These are phyloP conservation scores for Trypoxylus dichotomus DNA, from an alignment of 1,140 invertebrate genomes.

Conservation along the genomic window DNA sequence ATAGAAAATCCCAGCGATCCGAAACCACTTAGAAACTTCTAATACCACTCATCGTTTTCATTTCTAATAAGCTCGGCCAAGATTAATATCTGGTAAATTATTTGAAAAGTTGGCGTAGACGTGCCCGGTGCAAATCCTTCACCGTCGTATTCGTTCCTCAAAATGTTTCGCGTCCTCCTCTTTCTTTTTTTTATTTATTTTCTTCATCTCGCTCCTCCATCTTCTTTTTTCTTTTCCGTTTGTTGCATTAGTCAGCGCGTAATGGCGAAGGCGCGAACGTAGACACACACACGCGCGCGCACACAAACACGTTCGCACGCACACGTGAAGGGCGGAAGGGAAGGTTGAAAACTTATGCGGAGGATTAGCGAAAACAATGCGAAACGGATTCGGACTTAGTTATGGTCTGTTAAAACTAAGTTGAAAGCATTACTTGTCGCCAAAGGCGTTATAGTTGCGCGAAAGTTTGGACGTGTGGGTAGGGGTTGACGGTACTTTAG, in stretches of 20 bases:
- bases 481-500: not conserved
- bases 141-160: not conserved
- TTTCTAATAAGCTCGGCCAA: conserved; percentile 3
- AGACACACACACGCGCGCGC: not conserved
- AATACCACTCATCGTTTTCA: conserved; percentile 13
- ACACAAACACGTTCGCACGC: not conserved
- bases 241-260: not conserved
- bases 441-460: not conserved
- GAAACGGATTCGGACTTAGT: conserved; percentile 2
- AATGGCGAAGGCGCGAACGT: not conserved
- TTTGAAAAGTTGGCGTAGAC: conserved; percentile 9
- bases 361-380: conserved; percentile 6
- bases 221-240: not conserved
- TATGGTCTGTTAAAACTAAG: not conserved
- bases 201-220: not conserved
- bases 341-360: not conserved
- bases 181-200: too few species aligned
- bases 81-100: conserved; percentile 21
- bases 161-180: not conserved
- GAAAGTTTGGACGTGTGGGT: not conserved
- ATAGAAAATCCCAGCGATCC: not conserved
- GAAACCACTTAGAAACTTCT: conserved; percentile 15
- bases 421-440: conserved; percentile 10
- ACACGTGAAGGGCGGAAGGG: not conserved
- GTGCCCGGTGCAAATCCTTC: not conserved